Evolutionary conservation across 2,888 invertebrate species (phyloP).

Genomic region (Eueremaeus valkanovi): DNA sequence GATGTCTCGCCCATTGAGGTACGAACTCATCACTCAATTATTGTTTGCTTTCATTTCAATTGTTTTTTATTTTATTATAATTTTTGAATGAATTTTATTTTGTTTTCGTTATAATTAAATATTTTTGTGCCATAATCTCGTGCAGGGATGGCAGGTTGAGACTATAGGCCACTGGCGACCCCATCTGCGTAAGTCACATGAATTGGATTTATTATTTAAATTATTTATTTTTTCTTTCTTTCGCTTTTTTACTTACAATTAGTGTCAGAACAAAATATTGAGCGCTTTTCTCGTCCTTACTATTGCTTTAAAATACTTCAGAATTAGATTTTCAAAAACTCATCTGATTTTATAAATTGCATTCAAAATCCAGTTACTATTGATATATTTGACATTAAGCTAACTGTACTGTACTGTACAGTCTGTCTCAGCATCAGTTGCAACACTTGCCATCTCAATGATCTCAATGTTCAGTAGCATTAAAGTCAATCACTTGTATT

Average conservation of each 20-base stretch:
- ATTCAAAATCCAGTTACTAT: too few relatives aligned
- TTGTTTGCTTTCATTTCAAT: neutral
- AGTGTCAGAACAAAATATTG: too few relatives aligned
- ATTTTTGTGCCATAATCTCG: conserved; percentile 36
- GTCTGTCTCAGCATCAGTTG: too few relatives aligned
- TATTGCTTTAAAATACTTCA: too few relatives aligned
- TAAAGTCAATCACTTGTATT: neutral
- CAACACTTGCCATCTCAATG: conserved; percentile 16
- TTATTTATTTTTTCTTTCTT: too few relatives aligned
- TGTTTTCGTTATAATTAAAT: neutral
- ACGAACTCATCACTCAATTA: neutral
- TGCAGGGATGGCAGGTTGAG: conserved; percentile 47
- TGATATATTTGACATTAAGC: too few relatives aligned
- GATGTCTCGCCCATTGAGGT: conserved; percentile 31
- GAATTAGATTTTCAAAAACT: too few relatives aligned
- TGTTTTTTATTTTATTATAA: conserved; percentile 1
- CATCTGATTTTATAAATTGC: too few relatives aligned
- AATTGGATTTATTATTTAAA: too few relatives aligned
- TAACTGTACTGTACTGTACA: too few relatives aligned
- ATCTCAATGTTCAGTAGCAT: neutral
- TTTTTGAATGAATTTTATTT: neutral
- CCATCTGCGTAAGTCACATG: conserved; percentile 46
- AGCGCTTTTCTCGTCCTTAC: too few relatives aligned
- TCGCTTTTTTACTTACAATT: too few relatives aligned
- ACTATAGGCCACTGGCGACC: conserved; percentile 47